These are phyloP conservation scores for Apocrypta bakeri DNA, from an alignment of 1,140 invertebrate species.

Conservation along the genomic window DNA sequence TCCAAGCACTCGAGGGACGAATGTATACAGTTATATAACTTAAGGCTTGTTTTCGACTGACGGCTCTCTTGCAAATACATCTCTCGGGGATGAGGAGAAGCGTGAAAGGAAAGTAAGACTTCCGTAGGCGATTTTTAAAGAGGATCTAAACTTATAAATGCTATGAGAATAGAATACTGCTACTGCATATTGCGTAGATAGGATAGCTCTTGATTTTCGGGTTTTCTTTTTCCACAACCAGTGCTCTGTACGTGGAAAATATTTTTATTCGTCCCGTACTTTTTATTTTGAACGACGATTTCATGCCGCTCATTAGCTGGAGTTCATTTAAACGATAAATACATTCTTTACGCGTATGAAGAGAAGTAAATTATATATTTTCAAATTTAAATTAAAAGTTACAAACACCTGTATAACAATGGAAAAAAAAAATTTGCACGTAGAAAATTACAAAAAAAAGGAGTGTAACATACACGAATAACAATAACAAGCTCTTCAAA, in stretches of 20 bases:
- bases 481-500: not conserved
- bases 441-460: not conserved
- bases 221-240: no score
- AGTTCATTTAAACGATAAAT: no score
- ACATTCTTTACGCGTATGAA: no score
- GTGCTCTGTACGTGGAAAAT: no score
- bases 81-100: constrained; percentile 16
- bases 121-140: constrained; percentile 52
- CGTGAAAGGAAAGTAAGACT: not conserved
- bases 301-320: no score
- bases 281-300: no score
- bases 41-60: constrained; percentile 26
- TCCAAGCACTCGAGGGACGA: constrained; percentile 42
- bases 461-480: not conserved
- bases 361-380: no score
- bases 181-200: not conserved
- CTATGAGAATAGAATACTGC: no score
- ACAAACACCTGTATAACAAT: not conserved
- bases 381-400: no score
- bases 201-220: not conserved
- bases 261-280: no score
- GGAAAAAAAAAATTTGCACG: not conserved
- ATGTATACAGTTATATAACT: not conserved
- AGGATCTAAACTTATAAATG: constrained; percentile 15
- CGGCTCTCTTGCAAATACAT: constrained; percentile 30